These are phyloP conservation scores for Phoronis australis DNA, from an alignment of 2,888 invertebrate genomes.

Conservation along the genomic window DNA sequence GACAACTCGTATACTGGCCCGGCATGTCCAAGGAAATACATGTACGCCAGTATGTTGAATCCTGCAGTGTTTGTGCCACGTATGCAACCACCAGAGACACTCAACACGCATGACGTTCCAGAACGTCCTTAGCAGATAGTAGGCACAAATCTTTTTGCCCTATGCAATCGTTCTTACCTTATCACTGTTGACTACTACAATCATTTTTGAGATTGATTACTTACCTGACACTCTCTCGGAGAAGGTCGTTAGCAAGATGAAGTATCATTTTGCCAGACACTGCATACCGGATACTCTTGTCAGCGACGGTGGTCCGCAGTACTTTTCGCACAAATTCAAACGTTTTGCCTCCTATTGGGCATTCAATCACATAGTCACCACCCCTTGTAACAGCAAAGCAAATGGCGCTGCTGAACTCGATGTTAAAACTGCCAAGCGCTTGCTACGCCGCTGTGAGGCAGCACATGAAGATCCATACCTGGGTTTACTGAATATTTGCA, in stretches of 20 bases:
- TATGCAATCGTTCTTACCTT: slow-evolving; percentile 14
- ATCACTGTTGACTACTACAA: slow-evolving; percentile 18
- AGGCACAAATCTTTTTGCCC: slow-evolving; percentile 19
- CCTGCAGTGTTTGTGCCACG: slow-evolving; percentile 13
- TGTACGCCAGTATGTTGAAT: slow-evolving; percentile 13
- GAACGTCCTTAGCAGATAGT: slow-evolving; percentile 19
- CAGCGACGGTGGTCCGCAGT: not conserved
- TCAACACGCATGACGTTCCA: slow-evolving; percentile 12
- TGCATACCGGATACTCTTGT: not conserved
- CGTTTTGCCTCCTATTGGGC: not conserved
- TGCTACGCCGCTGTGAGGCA: not conserved
- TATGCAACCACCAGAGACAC: slow-evolving; percentile 12
- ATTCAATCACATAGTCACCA: not conserved
- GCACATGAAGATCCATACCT: not conserved
- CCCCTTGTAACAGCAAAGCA: not conserved
- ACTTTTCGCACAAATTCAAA: not conserved
- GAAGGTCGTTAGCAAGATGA: slow-evolving; percentile 11
- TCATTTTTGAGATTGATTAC: slow-evolving; percentile 17
- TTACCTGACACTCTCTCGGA: slow-evolving; percentile 9
- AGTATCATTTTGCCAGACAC: not conserved
- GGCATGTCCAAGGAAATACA: slow-evolving; percentile 14
- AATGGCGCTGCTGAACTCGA: slow-evolving; percentile 4
- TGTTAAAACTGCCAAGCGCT: not conserved
- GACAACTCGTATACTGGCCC: slow-evolving; percentile 15
- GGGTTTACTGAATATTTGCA: slow-evolving; percentile 1